Base-by-base conservation (phyloP, 2,888 invertebrate genomes). In the Hemicrepidius hirtus region DNA sequence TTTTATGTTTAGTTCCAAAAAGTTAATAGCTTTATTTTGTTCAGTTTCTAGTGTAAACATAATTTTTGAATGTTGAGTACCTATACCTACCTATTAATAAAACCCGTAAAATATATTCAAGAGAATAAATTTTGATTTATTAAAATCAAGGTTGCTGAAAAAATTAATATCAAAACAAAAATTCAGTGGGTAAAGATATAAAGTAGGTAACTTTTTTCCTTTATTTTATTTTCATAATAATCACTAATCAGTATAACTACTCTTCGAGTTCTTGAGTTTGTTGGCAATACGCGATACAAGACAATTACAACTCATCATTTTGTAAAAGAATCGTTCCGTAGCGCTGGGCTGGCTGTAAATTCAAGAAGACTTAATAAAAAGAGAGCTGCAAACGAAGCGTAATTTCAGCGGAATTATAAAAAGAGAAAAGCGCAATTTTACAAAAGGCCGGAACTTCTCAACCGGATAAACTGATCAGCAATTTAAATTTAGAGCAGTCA, bases 401-500 rank as follows among this genome's bases (percentile, higher is more conserved):
- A 81, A 81, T 81, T 78, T 76, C 76, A 80, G 78, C 75, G 76
- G 77, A 81, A 82, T 82, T 80, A 81, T 80, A 81, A 80, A 82
- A 81, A 80, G 79, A 80, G 68, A 74, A 80, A 79, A 80, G 79
- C 76, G 78, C 79, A 75, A 69, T 76, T 76, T 76, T 73, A 78
- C 77, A 84, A 84, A 84, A 83, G 84, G 75, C 81, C 82, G 83
- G 84, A 85, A 83, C 83, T 84, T 82, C 82, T 82, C 84, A 82
- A 81, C 85, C 86, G 85, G 83, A 86, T 84, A 84, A 85, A 85
- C 85, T 84, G 84, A 86, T 86, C 86, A 86, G 85, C 85, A 86
- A 85, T 86, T 85, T 85, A 86, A 85, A 86, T 85, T 83, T 80
- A 81, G 83, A 82, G 79, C 82, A 83, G 82, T 84, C 82, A 83